phyloP scores from a whole-genome alignment of 2,113 vertebrate species.

The Panthera tigris region DNA sequence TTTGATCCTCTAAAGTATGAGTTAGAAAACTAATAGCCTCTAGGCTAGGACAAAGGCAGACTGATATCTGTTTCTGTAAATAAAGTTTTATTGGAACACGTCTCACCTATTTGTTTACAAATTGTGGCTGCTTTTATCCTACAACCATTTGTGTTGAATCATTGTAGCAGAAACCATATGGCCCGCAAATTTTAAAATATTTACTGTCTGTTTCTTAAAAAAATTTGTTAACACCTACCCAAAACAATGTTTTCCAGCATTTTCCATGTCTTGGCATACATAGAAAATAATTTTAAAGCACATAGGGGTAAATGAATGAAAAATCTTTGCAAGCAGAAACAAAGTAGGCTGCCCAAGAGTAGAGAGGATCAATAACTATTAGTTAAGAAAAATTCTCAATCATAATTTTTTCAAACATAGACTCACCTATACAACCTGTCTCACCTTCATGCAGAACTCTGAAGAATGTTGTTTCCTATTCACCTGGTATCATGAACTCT shows the following conservation, averaged over 20 bases:
- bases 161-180: neutral
- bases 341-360: neutral
- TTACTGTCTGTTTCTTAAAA: neutral
- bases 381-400: neutral
- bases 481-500: neutral
- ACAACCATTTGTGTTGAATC: neutral
- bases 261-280: neutral
- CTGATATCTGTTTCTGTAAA: neutral
- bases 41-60: neutral
- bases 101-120: neutral
- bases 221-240: neutral
- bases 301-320: neutral
- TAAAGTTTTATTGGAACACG: neutral
- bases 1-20: neutral
- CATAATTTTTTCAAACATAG: neutral
- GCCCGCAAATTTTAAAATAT: neutral
- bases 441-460: neutral
- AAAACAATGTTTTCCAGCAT: neutral
- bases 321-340: neutral
- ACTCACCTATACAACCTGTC: neutral
- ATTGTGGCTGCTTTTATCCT: neutral
- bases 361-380: neutral
- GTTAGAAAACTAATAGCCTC: neutral
- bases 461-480: neutral
- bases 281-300: slow-evolving; percentile 11